Conservation (phyloP, 2,888 invertebrate species). For the Calameuta pallipes region DNA sequence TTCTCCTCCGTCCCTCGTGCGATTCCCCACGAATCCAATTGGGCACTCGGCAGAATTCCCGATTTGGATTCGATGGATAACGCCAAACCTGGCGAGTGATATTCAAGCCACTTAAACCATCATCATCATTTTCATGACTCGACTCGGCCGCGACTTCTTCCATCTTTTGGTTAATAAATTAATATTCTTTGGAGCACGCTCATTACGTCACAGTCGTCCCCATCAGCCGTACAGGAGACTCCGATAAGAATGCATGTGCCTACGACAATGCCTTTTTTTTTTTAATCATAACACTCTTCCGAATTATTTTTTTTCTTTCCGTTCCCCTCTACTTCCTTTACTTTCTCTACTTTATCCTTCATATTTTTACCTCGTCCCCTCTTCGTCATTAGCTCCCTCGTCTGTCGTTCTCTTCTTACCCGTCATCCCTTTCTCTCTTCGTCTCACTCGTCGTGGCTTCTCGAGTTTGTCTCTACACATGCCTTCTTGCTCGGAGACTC, state of each 20-base stretch:
- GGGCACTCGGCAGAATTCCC: slow-evolving; percentile 17
- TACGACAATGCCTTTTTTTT: slow-evolving; percentile 10
- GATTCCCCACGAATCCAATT: slow-evolving; percentile 8
- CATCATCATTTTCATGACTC: not conserved
- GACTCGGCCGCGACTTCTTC: not conserved
- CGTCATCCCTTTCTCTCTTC: not conserved
- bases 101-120: slow-evolving; percentile 16
- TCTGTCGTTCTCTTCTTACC: slow-evolving; percentile 10
- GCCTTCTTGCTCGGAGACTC: not conserved
- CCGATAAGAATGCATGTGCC: not conserved
- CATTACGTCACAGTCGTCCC: not conserved
- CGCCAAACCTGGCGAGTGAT: slow-evolving; percentile 22
- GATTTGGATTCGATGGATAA: slow-evolving; percentile 18
- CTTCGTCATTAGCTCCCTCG: slow-evolving; percentile 18
- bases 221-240: not conserved
- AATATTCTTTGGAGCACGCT: not conserved
- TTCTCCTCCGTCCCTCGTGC: not conserved
- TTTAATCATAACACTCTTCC: not conserved
- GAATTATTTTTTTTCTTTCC: not conserved
- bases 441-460: not conserved
- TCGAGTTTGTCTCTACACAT: not conserved
- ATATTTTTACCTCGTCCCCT: slow-evolving; percentile 6
- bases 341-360: not conserved
- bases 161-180: not conserved
- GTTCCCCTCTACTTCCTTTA: slow-evolving; percentile 36